A percentile compares a stretch with the other conserved stretches of the same genome.
Evolutionary conservation across 2,797 vertebrate genomes (phyloP).

Genomic region (Gila robusta): DNA sequence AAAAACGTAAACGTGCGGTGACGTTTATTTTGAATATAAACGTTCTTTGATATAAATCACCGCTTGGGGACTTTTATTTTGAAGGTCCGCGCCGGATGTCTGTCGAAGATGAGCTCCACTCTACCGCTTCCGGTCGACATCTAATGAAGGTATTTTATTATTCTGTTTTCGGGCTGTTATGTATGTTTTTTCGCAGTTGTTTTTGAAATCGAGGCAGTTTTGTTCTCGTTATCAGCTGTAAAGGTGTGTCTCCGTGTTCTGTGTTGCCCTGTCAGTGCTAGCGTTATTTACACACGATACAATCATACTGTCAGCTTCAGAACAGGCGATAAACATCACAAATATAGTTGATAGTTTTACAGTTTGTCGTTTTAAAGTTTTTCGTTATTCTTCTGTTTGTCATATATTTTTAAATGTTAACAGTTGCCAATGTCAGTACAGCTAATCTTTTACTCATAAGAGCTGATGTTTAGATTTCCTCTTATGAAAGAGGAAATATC

Average conservation of each 20-base stretch:
- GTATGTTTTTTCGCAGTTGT: not conserved
- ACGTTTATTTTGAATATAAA: not conserved
- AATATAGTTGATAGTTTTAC: not conserved
- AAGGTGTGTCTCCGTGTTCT: not conserved
- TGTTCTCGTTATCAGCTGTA: not conserved
- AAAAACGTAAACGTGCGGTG: not conserved
- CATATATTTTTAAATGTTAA: not conserved
- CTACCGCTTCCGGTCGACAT: not conserved
- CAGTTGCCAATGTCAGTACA: not conserved
- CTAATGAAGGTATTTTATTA: constrained; percentile 8
- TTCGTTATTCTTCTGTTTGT: no score
- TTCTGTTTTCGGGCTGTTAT: not conserved
- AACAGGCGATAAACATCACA: not conserved
- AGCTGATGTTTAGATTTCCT: not conserved
- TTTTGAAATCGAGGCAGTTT: not conserved
- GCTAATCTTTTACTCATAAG: not conserved
- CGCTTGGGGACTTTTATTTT: constrained; percentile 24
- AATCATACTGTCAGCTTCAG: not conserved
- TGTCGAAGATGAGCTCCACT: constrained; percentile 3
- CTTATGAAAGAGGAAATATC: no score
- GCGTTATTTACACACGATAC: not conserved
- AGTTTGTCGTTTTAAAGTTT: not conserved
- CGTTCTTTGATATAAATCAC: no score
- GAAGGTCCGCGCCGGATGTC: not conserved
- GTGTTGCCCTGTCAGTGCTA: not conserved